Base-by-base conservation (phyloP, 2,113 vertebrate genomes). In the Mus musculus region DNA sequence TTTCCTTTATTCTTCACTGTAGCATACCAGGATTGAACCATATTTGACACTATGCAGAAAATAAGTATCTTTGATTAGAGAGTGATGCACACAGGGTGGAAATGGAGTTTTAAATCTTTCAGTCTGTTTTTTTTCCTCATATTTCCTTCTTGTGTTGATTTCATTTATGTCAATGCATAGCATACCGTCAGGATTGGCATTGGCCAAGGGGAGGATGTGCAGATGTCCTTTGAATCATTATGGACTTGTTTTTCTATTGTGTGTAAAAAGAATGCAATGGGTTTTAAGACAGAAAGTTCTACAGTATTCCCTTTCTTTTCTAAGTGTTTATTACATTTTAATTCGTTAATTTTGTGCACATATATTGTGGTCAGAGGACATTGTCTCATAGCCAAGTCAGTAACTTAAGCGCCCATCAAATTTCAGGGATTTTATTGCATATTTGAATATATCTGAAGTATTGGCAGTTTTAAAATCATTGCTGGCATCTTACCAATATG, bases 361-460 rank as follows among this genome's bases (percentile, higher is more conserved):
- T 61, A 4, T 82, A 56, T 61, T n/a, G 54, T 82, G 54, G 36
- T 82, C 80, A 82, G 54, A 24, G 11, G 36, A n/a, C 28, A 91
- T 49, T 20, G 54, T 77, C 17, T 24, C 20, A 39, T 11, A 39
- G 33, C 24, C 36, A 82, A 24, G 13, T 56, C 52, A 52, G 26
- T 49, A 14, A 80, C 73, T 82, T 82, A 86, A n/a, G 2, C 11
- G 24, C 59, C 54, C 2, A 80, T 17, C 3, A 56, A 28, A 24
- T 84, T 65, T 14, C 65, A 56, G n/a, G 24, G 10, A 19, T 87
- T 93, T 87, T 82, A 93, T 73, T 95, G 89, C 3, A 2, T 36
- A 87, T 95, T 65, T 80, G 89, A 86, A 93, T 80, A 61, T 49
- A 19, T 33, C 30, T 30, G 61, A 96, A 88, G 61, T 49, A 56